Evolutionary conservation across 1,140 invertebrate genomes (phyloP).

Genomic region (Penaeus japonicus): DNA sequence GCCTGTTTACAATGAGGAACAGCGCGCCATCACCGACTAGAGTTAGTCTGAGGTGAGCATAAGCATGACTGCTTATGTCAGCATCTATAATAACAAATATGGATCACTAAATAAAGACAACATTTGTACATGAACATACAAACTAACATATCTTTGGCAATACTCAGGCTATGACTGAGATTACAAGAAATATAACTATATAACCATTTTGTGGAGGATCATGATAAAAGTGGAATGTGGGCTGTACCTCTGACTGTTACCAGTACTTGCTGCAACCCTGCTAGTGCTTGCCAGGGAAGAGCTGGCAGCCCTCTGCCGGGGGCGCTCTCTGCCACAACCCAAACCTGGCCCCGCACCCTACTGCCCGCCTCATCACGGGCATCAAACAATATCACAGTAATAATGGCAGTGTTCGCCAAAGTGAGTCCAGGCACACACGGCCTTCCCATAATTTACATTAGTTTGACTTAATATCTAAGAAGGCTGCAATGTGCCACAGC

Average conservation of each 20-base stretch:
- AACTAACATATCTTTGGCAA: constrained; percentile 57
- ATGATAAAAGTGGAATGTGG: constrained; percentile 56
- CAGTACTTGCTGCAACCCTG: constrained; percentile 25
- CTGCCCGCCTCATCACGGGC: constrained; percentile 23
- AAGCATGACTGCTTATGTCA: constrained; percentile 45
- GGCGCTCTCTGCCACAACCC: constrained; percentile 57
- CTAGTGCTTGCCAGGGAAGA: constrained; percentile 45
- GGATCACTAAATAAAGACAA: constrained; percentile 54
- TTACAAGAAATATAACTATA: constrained; percentile 53
- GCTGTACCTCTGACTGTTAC: constrained; percentile 49
- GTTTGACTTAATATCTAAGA: constrained; percentile 45
- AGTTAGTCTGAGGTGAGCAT: constrained; percentile 56
- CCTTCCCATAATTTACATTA: constrained; percentile 42
- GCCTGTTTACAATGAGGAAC: constrained; percentile 41
- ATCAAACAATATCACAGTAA: constrained; percentile 53
- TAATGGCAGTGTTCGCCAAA: constrained; percentile 56
- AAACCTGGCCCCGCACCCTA: constrained; percentile 52
- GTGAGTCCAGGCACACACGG: constrained; percentile 38
- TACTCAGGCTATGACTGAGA: constrained; percentile 55
- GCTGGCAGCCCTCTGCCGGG: constrained; percentile 52
- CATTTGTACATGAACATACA: constrained; percentile 58
- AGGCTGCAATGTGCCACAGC: constrained; percentile 45
- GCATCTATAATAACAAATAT: constrained; percentile 55
- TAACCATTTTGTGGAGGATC: constrained; percentile 47
- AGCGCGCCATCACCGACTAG: constrained; percentile 53